A percentile compares a stretch with the other conserved stretches of the same genome.
Evolutionary conservation across 2,888 invertebrate species (phyloP).

Genomic region (Dorcus hopei): DNA sequence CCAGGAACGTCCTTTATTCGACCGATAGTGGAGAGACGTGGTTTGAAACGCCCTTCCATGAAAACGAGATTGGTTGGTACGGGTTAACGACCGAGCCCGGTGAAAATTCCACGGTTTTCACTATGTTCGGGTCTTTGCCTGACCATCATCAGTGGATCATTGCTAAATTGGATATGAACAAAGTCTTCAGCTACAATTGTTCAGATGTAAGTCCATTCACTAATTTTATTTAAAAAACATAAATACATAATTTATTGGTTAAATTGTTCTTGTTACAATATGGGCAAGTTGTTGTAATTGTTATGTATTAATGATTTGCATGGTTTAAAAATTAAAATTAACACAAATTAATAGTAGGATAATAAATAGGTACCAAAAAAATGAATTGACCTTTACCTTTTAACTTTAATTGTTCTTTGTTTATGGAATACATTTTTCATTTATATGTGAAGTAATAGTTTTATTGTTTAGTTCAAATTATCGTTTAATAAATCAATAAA

Average conservation of each 20-base stretch:
- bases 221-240: background rate
- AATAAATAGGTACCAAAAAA: background rate
- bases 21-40: conserved; percentile 83
- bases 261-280: background rate
- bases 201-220: conserved; percentile 29
- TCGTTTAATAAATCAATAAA: too few relatives aligned
- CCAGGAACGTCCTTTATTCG: conserved; percentile 77
- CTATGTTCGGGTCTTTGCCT: conserved; percentile 82
- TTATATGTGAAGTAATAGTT: too few relatives aligned
- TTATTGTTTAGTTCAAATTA: too few relatives aligned
- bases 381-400: too few relatives aligned
- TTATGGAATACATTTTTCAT: too few relatives aligned
- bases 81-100: conserved; percentile 92
- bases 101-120: conserved; percentile 88
- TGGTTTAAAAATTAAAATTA: background rate
- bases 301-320: background rate
- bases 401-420: too few relatives aligned
- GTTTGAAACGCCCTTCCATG: conserved; percentile 66
- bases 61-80: conserved; percentile 76
- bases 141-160: conserved; percentile 85
- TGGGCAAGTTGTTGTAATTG: background rate
- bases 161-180: conserved; percentile 63
- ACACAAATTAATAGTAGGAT: background rate
- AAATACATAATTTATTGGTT: too few relatives aligned
- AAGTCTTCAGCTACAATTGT: conserved; percentile 50